Conservation (phyloP, 2,888 invertebrate genomes). For the Andrena fulva region DNA sequence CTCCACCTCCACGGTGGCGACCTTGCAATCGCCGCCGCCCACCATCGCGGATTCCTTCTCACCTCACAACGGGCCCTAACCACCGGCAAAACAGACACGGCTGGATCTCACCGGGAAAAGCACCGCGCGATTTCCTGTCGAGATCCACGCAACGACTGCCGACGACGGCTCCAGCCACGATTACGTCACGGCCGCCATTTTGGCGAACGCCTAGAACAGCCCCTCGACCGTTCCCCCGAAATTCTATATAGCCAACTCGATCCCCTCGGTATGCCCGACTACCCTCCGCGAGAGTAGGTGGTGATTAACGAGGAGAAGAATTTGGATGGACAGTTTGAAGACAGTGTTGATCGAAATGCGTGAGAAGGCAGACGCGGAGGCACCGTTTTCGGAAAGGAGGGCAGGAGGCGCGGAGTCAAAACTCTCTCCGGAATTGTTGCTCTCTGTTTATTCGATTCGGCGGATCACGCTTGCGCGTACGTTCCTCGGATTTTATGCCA, state of each 20-base stretch:
- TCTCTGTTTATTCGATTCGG: conserved; percentile 59
- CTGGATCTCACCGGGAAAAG: conserved; percentile 44
- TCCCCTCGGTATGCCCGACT: neutral
- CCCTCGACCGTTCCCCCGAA: neutral
- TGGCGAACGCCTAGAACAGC: conserved; percentile 75
- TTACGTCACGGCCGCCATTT: conserved; percentile 77
- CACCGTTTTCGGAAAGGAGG: conserved; percentile 53
- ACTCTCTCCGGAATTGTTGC: conserved; percentile 50
- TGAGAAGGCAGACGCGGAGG: conserved; percentile 9
- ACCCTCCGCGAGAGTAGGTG: neutral
- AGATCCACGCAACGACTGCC: conserved; percentile 14
- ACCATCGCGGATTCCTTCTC: conserved; percentile 84
- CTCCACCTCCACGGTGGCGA: conserved; percentile 95
- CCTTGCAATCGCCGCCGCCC: conserved; percentile 93
- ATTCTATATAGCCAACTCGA: no score
- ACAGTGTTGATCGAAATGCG: neutral
- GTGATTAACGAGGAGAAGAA: neutral
- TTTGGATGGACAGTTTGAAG: neutral
- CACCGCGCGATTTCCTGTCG: neutral
- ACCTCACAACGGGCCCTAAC: conserved; percentile 59
- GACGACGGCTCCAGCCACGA: conserved; percentile 20
- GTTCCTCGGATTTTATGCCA: neutral
- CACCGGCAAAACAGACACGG: conserved; percentile 51
- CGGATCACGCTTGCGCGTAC: conserved; percentile 61
- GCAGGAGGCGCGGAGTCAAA: conserved; percentile 42